Evolutionary conservation across 2,888 invertebrate genomes (phyloP), one percentile per base, ranked within the genome.

Genomic region (Podotricha telesiphe): DNA sequence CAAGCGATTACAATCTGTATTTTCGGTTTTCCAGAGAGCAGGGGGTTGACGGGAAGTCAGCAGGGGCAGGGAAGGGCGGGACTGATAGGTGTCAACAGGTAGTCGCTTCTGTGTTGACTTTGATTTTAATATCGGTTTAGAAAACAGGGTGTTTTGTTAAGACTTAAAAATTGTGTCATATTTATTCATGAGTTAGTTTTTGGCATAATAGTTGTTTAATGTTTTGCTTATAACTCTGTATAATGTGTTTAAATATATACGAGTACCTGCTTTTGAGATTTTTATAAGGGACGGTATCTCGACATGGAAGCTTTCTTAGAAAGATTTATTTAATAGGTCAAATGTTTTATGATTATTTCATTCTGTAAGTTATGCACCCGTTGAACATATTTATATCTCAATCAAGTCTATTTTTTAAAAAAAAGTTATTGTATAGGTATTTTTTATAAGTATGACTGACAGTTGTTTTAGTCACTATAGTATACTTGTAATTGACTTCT

Each of bases 1-100:
- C 15, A 47, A 47, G 61, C 61, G n/a, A 47, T 45, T 61, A 61
- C 45, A 22, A 15, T 47, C 17, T 17, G 45, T 59, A 42, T 28
- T 59, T 47, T 47, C 13, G 37, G 37, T 37, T 56, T 19, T 13
- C 11, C 7, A 7, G 8, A n/a, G 53, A 22, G 1, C n/a, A 15
- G 28, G 8, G 53, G 28, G 34, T 6, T 4, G 28, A 8, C 0
- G 28, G 28, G 28, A 5, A 13, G 42, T 8, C 8, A 20, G 2
- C 7, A 3, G 40, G 7, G 20, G 40, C 11, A 4, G 0, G 37
- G 19, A 37, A 0, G 0, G 40, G 13, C 2, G 7, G 19, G 19
- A 37, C 11, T 37, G 55, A 37, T 19, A 55, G 55, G 37, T 55
- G 55, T 37, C 55, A 17, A 37, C 55, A 55, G 55, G 17, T 51